Conservation (phyloP, 1,140 invertebrate genomes). For the Pollicipes pollicipes region DNA sequence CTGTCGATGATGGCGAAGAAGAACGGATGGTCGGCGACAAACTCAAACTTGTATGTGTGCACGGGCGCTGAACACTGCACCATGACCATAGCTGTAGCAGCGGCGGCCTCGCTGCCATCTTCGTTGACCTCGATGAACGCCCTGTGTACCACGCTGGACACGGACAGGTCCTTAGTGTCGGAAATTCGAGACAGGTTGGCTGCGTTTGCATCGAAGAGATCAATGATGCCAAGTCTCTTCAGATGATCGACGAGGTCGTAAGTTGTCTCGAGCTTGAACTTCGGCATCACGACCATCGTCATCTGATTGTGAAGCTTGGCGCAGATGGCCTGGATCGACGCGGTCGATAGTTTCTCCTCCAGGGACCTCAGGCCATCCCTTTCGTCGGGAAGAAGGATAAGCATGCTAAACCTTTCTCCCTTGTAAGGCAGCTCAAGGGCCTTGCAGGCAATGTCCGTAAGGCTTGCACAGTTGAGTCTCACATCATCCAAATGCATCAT, state of each 20-base stretch:
- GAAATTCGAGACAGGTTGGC: constrained; percentile 46
- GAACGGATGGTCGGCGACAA: constrained; percentile 43
- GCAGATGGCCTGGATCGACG: too few relatives aligned
- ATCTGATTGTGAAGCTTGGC: background rate
- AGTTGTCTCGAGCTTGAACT: constrained; percentile 41
- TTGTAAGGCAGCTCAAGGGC: too few relatives aligned
- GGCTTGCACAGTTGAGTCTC: too few relatives aligned
- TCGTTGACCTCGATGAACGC: constrained; percentile 62
- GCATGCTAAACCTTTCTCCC: too few relatives aligned
- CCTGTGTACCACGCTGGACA: constrained; percentile 48
- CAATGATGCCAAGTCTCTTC: too few relatives aligned
- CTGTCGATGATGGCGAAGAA: constrained; percentile 49
- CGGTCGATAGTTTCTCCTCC: too few relatives aligned
- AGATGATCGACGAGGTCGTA: constrained; percentile 34
- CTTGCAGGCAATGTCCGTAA: too few relatives aligned
- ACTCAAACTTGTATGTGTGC: constrained; percentile 30
- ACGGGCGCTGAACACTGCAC: too few relatives aligned
- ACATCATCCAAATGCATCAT: too few relatives aligned
- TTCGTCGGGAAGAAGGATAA: too few relatives aligned
- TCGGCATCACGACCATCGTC: constrained; percentile 41
- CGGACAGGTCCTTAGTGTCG: constrained; percentile 28
- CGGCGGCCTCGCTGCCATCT: constrained; percentile 52
- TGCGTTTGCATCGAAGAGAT: too few relatives aligned
- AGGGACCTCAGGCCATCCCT: too few relatives aligned
- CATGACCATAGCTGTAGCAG: constrained; percentile 36